These are phyloP conservation scores for Okapia johnstoni DNA, from an alignment of 2,113 vertebrate species.

Conservation along the genomic window DNA sequence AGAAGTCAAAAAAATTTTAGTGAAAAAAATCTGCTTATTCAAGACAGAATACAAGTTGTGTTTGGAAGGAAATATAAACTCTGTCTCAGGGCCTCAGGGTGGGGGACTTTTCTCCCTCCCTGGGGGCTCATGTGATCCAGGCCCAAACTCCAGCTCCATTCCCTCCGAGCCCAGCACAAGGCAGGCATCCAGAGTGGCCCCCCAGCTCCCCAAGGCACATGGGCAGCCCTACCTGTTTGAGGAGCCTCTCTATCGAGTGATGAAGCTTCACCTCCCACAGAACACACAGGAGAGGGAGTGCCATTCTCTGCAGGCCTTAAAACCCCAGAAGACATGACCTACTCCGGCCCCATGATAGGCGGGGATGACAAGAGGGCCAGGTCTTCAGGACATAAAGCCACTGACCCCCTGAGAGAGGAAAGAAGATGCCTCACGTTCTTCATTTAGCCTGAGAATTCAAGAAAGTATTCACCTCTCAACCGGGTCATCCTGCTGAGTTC, in stretches of 20 bases:
- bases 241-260: fast-evolving
- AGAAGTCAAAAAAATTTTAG: not conserved
- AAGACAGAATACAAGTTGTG: not conserved
- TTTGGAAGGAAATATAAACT: not conserved
- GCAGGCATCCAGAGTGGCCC: fast-evolving
- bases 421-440: not conserved
- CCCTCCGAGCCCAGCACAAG: fast-evolving
- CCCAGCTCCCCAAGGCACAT: not conserved
- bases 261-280: not conserved
- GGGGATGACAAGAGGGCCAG: not conserved
- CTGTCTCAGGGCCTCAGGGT: not conserved
- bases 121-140: not conserved
- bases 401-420: not conserved
- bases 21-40: not conserved
- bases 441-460: not conserved
- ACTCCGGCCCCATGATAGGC: not conserved
- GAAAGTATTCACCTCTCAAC: not conserved
- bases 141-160: not conserved
- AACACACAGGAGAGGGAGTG: not conserved
- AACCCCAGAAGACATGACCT: not conserved
- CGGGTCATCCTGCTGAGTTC: not conserved
- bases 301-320: not conserved
- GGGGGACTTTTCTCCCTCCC: not conserved
- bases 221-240: not conserved
- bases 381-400: not conserved